Conservation (phyloP, 1,140 invertebrate genomes). For the Chrysomallon squamiferum region DNA sequence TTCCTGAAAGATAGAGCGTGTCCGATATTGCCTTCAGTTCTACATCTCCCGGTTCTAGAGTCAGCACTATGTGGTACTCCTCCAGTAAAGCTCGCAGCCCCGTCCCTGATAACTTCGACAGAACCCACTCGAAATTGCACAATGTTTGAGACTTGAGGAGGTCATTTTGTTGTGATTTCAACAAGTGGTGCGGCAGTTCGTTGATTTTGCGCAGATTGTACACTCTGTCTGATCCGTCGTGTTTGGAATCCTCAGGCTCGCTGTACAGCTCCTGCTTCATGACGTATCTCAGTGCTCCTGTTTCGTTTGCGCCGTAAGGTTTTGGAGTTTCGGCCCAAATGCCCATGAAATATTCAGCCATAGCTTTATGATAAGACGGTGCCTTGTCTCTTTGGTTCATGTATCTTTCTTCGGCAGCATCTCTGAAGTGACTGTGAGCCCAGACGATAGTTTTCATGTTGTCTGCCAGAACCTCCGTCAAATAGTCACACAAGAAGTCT, state of each 20-base stretch:
- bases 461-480: slow-evolving; percentile 70
- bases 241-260: slow-evolving; percentile 75
- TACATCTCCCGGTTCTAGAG: slow-evolving; percentile 78
- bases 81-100: slow-evolving; percentile 88
- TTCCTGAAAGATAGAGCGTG: slow-evolving; percentile 77
- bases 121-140: slow-evolving; percentile 97
- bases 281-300: slow-evolving; percentile 38
- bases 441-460: slow-evolving; percentile 70
- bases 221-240: slow-evolving; percentile 71
- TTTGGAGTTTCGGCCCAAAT: slow-evolving; percentile 47
- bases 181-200: slow-evolving; percentile 78
- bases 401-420: slow-evolving; percentile 70
- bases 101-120: slow-evolving; percentile 93
- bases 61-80: slow-evolving; percentile 91
- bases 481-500: slow-evolving; percentile 71
- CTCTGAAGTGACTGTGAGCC: slow-evolving; percentile 69
- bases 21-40: slow-evolving; percentile 93
- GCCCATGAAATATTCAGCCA: slow-evolving; percentile 68
- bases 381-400: slow-evolving; percentile 58
- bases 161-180: slow-evolving; percentile 85
- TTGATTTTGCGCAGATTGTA: slow-evolving; percentile 81
- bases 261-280: slow-evolving; percentile 61
- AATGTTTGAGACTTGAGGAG: slow-evolving; percentile 92
- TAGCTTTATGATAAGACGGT: slow-evolving; percentile 62
- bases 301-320: slow-evolving; percentile 45